Conservation (phyloP, 2,888 invertebrate species). For the Caenorhabditis parvicauda region DNA sequence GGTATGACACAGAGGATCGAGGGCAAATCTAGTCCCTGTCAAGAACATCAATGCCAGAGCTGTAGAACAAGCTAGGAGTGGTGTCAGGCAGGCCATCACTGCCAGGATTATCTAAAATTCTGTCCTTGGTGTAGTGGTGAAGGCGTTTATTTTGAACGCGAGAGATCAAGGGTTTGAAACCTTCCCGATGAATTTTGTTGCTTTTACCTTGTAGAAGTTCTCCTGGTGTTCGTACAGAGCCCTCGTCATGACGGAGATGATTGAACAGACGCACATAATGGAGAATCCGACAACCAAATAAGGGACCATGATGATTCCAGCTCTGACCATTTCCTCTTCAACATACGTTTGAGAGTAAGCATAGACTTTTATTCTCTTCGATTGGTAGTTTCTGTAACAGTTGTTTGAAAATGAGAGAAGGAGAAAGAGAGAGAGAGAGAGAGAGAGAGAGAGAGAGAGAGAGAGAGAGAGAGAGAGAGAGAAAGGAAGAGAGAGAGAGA, state of each 20-base stretch:
- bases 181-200: not conserved
- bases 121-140: not conserved
- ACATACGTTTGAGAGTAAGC: constrained; percentile 52
- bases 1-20: constrained; percentile 59
- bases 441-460: not conserved
- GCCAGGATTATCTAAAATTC: constrained; percentile 48
- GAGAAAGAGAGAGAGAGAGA: not conserved
- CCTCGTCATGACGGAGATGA: constrained; percentile 46
- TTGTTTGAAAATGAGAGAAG: too few relatives aligned
- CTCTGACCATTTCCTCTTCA: constrained; percentile 59
- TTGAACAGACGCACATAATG: constrained; percentile 53
- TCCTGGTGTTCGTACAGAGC: constrained; percentile 59
- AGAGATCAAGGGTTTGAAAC: not conserved
- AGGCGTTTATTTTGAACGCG: not conserved
- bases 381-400: constrained; percentile 41
- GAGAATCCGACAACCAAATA: constrained; percentile 52
- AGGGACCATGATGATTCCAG: constrained; percentile 32
- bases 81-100: constrained; percentile 53
- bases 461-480: too few relatives aligned
- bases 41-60: constrained; percentile 55
- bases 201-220: constrained; percentile 44
- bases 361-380: constrained; percentile 42
- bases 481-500: not conserved
- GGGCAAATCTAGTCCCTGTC: constrained; percentile 51
- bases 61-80: constrained; percentile 54